Base-by-base conservation (phyloP, 35 echinoderm and acorn worm genomes). In the Strongylocentrotus purpuratus region DNA sequence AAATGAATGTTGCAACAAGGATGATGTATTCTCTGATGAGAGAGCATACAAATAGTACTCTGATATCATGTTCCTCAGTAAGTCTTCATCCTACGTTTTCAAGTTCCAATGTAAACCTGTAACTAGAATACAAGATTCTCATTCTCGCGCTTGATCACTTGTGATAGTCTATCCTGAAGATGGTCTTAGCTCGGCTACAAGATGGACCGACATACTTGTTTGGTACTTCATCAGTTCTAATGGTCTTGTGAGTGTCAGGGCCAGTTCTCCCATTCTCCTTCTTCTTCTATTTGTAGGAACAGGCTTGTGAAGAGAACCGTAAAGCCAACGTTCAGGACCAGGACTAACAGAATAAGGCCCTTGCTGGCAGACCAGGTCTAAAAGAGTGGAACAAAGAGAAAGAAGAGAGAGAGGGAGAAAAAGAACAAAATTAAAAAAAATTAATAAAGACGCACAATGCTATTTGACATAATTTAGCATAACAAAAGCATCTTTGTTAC, bases 341-440 rank as follows among this genome's bases (percentile, higher is more conserved):
- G 97, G 45, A 99, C 98, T 88, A 99, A 94, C 10, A 97, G 90
- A 55, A 99, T 96, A 31, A 99, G 96, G 46, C 96, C 95, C 47
- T 95, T 96, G 93, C 98, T 99, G 10, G 98, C 98, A 48, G 98
- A 97, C 98, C 97, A 97, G 88, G 96, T 96, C 98, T 99, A 96
- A 1, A 89, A 7, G n/a, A 41, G 31, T 10, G 87, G 45, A 25
- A n/a, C n/a, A 87, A 35, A 13, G 87, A 89, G 20, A 33, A 22
- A 89, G n/a, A 45, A 45, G 32, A 45, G 33, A 15, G 33, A 89
- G 87, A 89, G 14, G 0, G 31, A 78, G 65, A 78, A 78, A 78
- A 41, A n/a, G 22, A 78, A 78, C 4, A n/a, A n/a, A 78, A 4
- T 59, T 59, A 14, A 17, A 14, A 11, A 13, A 59, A 7, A n/a